Evolutionary conservation across 2,888 invertebrate species (phyloP).

Genomic region (Tuta absoluta): DNA sequence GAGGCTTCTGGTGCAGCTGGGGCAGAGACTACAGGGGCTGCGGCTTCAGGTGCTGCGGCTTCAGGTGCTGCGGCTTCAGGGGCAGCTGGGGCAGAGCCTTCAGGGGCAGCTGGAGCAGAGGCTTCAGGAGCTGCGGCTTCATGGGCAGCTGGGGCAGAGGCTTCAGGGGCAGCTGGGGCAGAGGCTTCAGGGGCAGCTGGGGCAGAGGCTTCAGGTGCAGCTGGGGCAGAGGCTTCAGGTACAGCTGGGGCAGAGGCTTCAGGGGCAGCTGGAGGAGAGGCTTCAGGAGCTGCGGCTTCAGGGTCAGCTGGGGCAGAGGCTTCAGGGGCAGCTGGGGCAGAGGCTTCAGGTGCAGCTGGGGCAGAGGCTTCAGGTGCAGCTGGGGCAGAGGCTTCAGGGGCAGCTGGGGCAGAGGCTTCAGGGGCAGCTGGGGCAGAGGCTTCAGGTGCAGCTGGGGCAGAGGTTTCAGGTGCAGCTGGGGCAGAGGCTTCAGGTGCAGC

Average conservation of each 20-base stretch:
- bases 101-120: not conserved
- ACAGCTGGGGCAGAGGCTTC: not conserved
- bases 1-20: not conserved
- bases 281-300: not conserved
- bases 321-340: not conserved
- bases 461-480: not conserved
- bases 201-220: not conserved
- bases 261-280: not conserved
- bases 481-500: not conserved
- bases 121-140: not conserved
- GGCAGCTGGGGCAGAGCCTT: not conserved
- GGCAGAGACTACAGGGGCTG: not conserved
- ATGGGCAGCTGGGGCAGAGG: not conserved
- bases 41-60: not conserved
- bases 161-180: not conserved
- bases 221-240: not conserved
- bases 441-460: not conserved
- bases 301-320: not conserved
- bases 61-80: not conserved
- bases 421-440: slow-evolving; percentile 5
- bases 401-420: not conserved
- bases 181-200: not conserved
- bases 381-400: not conserved
- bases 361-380: not conserved
- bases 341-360: slow-evolving; percentile 1